Conservation (phyloP, 2,888 invertebrate genomes). For the Allolobophora icterica region DNA sequence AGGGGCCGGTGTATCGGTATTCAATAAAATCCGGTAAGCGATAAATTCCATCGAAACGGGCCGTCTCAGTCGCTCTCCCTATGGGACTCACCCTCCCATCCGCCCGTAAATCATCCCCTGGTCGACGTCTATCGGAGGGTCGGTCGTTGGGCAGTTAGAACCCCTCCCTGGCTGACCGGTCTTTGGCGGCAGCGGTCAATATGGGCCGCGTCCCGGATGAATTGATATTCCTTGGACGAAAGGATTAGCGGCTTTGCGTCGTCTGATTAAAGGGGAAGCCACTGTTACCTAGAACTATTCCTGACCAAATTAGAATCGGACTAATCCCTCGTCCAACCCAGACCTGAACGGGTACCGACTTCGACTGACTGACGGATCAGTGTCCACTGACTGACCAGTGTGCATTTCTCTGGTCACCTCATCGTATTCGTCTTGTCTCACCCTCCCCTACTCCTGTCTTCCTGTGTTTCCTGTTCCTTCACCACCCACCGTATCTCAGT, state of each 20-base stretch:
- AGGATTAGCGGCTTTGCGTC: not conserved
- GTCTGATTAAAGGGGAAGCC: constrained; percentile 2
- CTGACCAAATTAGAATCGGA: not conserved
- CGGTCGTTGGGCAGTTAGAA: not conserved
- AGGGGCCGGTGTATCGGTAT: not conserved
- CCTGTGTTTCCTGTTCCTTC: not conserved
- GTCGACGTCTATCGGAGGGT: not conserved
- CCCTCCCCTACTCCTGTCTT: not conserved
- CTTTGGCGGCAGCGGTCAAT: not conserved
- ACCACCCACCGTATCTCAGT: not conserved
- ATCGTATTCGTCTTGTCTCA: not conserved
- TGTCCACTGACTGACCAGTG: not conserved
- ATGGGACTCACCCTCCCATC: not conserved
- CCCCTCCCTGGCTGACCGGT: not conserved
- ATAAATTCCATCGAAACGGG: constrained; percentile 22
- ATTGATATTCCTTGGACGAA: constrained; percentile 13
- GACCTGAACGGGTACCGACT: not conserved
- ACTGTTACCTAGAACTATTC: not conserved
- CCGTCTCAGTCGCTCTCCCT: not conserved
- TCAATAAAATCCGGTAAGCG: constrained; percentile 24
- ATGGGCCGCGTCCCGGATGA: not conserved
- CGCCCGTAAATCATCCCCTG: not conserved
- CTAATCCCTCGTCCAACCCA: not conserved
- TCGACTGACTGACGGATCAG: not conserved
- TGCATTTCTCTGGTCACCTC: not conserved